A percentile compares a stretch with the other conserved stretches of the same genome.
These are phyloP conservation scores for Sciurus carolinensis DNA, from an alignment of 2,797 vertebrate genomes.

Conservation along the genomic window DNA sequence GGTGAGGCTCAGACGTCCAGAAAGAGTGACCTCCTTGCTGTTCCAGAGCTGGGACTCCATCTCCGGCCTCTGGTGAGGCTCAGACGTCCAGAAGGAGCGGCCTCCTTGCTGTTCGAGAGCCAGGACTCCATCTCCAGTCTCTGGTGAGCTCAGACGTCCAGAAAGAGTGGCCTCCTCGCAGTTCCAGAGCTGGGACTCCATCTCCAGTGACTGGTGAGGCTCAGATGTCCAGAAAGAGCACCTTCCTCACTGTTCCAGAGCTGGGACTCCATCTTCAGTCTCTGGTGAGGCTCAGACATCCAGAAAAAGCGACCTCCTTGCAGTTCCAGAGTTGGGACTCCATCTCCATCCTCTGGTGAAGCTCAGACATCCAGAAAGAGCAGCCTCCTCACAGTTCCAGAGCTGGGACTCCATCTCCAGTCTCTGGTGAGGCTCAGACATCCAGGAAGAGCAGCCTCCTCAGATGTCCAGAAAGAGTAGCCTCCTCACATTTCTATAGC, in stretches of 20 bases:
- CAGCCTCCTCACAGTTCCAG: background rate
- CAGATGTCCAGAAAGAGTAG: background rate
- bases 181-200: background rate
- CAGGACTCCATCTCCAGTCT: accelerated
- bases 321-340: background rate
- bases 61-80: background rate
- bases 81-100: background rate
- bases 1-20: background rate
- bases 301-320: background rate
- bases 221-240: no score
- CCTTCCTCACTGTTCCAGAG: background rate
- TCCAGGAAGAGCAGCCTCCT: background rate
- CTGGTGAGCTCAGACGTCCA: background rate
- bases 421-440: accelerated
- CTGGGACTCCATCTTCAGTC: background rate
- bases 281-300: accelerated
- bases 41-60: background rate
- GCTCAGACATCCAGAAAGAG: background rate
- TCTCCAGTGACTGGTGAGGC: background rate
- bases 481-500: background rate
- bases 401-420: background rate
- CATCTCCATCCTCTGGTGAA: no score
- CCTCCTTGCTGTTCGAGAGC: background rate
- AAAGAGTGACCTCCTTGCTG: background rate
- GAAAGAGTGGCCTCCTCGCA: background rate